Evolutionary conservation across 1,140 invertebrate species (phyloP), one percentile per base, ranked within the genome.

Genomic region (Euwallacea similis): DNA sequence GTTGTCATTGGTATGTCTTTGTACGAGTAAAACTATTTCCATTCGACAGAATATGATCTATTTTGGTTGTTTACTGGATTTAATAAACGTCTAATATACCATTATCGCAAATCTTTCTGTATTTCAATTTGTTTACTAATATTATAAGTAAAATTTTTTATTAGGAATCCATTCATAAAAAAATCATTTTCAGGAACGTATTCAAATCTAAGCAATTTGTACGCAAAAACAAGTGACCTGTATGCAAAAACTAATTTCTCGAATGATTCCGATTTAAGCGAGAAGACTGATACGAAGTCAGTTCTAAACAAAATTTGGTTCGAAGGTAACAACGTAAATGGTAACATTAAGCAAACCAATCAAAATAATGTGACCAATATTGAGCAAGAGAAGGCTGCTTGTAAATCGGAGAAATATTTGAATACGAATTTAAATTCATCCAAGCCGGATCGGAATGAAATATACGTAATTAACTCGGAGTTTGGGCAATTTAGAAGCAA

Each of bases 261-360:
- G 9, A 60, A n/a, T 41, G 33, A 43, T 15, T 59, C 44, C 6
- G 41, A 72, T 21, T 41, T 42, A n/a, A 15, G 7, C 13, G 7
- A 54, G 56, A 69, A 72, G 58, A 70, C 74, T 58, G 78, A 79
- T 47, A 84, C 83, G 4, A 79, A 80, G 65, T 76, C 78, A 47
- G 76, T 84, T 11, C 77, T 84, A 6, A 84, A 84, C 78, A 79
- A 81, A 64, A 84, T 84, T 16, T 85, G 84, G 83, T 81, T 82
- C 55, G 83, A 79, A 54, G 72, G 70, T 15, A 75, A 68, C 10
- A 72, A 74, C 62, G 54, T 60, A 13, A 77, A 78, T 46, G 67
- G 69, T 3, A 76, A 74, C 50, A 50, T 61, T 13, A 76, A 76
- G 63, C 61, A 71, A 58, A 74, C 60, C 42, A 77, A 75, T 15